phyloP scores from a whole-genome alignment of 2,113 vertebrate species.

The Semnornis frantzii region DNA sequence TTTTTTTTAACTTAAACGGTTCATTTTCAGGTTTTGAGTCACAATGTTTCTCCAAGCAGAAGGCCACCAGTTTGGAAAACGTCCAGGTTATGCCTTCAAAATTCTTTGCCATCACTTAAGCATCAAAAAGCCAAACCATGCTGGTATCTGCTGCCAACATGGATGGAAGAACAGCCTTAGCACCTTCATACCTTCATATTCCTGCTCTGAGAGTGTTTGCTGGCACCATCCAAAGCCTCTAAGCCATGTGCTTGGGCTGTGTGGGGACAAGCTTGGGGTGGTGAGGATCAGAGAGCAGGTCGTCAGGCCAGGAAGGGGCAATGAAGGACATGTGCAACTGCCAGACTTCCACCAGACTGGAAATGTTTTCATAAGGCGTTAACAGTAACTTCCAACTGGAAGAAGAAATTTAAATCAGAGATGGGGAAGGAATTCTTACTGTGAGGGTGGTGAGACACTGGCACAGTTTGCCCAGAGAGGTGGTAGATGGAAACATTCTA shows the following conservation, averaged over 20 bases:
- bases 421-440: no score
- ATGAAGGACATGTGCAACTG: neutral
- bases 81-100: neutral
- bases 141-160: neutral
- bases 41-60: slow-evolving; percentile 10
- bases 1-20: neutral
- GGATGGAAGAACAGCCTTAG: fast-evolving
- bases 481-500: no score
- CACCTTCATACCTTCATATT: fast-evolving
- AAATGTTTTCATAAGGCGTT: neutral
- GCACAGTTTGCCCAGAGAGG: no score
- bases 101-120: neutral
- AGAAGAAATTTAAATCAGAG: no score
- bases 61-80: neutral
- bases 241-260: fast-evolving
- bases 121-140: neutral
- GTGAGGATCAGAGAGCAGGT: neutral
- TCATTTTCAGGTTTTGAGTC: slow-evolving; percentile 46
- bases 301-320: neutral
- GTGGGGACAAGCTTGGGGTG: neutral
- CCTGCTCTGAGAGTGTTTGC: neutral
- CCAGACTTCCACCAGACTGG: neutral
- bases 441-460: no score
- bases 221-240: neutral
- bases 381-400: neutral